A percentile compares a stretch with the other conserved stretches of the same genome.
These are phyloP conservation scores for Lanius ludovicianus DNA, from an alignment of 2,113 vertebrate species.

Conservation along the genomic window DNA sequence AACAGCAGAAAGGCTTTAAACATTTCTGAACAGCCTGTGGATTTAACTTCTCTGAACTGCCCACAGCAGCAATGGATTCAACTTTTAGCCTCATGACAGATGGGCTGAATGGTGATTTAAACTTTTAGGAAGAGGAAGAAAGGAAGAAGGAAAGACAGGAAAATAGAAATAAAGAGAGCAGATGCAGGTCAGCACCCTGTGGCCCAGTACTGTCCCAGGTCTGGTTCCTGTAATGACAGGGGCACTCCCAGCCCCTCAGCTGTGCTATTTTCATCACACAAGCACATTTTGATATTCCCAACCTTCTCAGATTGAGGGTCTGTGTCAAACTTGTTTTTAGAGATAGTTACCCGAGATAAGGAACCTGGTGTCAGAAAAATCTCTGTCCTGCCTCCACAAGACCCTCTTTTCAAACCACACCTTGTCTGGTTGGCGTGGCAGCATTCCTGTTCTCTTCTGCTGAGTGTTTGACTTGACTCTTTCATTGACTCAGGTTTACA, in stretches of 20 bases:
- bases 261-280: neutral
- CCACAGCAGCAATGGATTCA: fast-evolving
- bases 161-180: neutral
- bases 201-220: too few species aligned
- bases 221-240: too few species aligned
- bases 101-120: neutral
- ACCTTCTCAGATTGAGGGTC: neutral
- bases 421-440: neutral
- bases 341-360: neutral
- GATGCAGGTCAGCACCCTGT: fast-evolving
- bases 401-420: neutral
- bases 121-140: neutral
- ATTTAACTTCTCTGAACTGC: neutral
- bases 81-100: neutral
- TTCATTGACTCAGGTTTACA: neutral
- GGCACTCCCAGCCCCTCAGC: neutral
- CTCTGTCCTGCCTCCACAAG: neutral
- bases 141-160: neutral
- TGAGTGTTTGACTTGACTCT: neutral
- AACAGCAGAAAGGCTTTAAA: neutral
- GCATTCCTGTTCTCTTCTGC: neutral
- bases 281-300: neutral
- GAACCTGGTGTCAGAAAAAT: neutral
- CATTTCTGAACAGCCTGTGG: fast-evolving
- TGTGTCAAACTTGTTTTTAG: neutral